Base-by-base conservation (phyloP, 2,797 vertebrate species). In the Channa striata region DNA sequence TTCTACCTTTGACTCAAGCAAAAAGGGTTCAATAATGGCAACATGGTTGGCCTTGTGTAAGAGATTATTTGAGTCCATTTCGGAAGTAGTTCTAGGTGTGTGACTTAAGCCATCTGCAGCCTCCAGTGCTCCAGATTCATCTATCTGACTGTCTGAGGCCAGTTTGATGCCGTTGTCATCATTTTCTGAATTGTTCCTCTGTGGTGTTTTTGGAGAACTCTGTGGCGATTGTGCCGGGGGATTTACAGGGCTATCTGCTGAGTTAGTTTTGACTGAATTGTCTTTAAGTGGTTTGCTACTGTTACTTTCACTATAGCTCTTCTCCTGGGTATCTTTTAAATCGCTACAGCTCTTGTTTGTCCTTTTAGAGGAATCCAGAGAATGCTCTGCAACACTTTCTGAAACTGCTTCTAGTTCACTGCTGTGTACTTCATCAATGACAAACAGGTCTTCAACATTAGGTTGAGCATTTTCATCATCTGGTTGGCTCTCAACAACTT, bases 341-440 rank as follows among this genome's bases (percentile, higher is more conserved):
- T 56, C 44, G 13, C 50, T 48, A 19, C 30, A 34, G 11, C 13
- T 59, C 37, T 39, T 2, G 1, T 42, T 11, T 1, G n/a, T 53
- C 39, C 14, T 60, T 34, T 80, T 59, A 33, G 52, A 3, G 0
- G 12, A 10, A 34, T 70, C 63, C 39, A 23, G 1, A 12, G 47
- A 40, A 16, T 17, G 21, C 11, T 81, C 52, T 51, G 11, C 10
- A 34, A 16, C 42, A 9, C 67, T 47, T 10, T 63, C 62, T 1
- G 23, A 52, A 11, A 49, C 74, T 5, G 62, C 63, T 39, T 85
- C 76, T 23, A 78, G 54, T 40, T 84, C 78, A 69, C 82, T 90
- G 72, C 64, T 68, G 13, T 82, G 57, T 11, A 86, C 51, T 72
- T 94, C 91, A 82, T 94, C 91, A 12, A 93, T 82, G 8, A 94